Conservation (phyloP, 2,888 invertebrate genomes). For the Parnassius apollo region DNA sequence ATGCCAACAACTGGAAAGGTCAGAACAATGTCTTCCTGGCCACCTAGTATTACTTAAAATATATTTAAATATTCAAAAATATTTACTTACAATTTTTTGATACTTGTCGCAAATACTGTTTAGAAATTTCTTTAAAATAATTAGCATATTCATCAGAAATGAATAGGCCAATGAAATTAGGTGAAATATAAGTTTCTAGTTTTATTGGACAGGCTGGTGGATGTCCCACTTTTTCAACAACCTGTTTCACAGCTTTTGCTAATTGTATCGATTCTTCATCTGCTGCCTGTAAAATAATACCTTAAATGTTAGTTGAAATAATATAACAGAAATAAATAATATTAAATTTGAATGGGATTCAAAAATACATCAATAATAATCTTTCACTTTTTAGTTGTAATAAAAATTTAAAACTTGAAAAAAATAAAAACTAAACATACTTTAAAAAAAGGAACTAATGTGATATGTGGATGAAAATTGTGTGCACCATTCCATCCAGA, state of each 20-base stretch:
- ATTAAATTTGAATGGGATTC: too few species aligned
- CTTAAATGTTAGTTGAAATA: background rate
- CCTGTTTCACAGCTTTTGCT: slow-evolving; percentile 85
- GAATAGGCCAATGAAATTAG: slow-evolving; percentile 95
- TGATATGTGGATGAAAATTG: slow-evolving; percentile 94
- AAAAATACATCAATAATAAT: too few species aligned
- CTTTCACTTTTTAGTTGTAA: too few species aligned
- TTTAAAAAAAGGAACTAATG: slow-evolving; percentile 93
- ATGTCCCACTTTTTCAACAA: slow-evolving; percentile 86
- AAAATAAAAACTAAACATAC: slow-evolving; percentile 59
- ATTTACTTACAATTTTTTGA: slow-evolving; percentile 85
- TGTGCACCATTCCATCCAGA: slow-evolving; percentile 95
- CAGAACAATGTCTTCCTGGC: too few species aligned
- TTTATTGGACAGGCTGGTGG: slow-evolving; percentile 84
- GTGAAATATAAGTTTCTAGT: slow-evolving; percentile 91
- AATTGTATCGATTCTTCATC: slow-evolving; percentile 87
- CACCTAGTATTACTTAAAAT: too few species aligned
- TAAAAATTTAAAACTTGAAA: too few species aligned
- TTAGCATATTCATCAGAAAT: slow-evolving; percentile 91
- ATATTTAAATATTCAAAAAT: too few species aligned
- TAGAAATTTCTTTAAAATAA: slow-evolving; percentile 88
- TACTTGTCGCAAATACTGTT: slow-evolving; percentile 90
- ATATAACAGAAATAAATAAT: too few species aligned
- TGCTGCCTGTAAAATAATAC: slow-evolving; percentile 80
- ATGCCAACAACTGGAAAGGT: too few species aligned